Evolutionary conservation across 2,113 vertebrate genomes (phyloP).

Genomic region (Acanthochromis polyacanthus): DNA sequence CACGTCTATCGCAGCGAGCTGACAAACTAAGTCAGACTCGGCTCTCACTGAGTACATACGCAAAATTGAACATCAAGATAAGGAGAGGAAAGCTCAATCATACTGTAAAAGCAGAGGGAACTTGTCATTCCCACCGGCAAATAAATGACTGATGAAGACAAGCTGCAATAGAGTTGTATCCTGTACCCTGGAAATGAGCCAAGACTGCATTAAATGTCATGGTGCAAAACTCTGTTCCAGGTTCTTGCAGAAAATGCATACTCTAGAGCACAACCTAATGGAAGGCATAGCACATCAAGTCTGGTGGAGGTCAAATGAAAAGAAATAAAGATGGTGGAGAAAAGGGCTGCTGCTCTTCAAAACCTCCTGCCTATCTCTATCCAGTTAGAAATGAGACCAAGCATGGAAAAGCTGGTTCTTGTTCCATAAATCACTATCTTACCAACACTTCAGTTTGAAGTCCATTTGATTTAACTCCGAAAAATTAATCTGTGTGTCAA

Average conservation of each 20-base stretch:
- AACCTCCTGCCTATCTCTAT: too few species aligned
- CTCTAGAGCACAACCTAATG: neutral
- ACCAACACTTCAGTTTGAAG: too few species aligned
- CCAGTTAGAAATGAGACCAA: too few species aligned
- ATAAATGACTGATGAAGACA: slow-evolving; percentile 24
- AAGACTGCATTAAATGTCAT: neutral
- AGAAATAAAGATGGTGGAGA: neutral
- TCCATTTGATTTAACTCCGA: too few species aligned
- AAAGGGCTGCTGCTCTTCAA: neutral
- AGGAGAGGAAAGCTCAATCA: slow-evolving; percentile 22
- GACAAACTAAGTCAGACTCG: slow-evolving; percentile 8
- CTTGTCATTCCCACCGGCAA: neutral
- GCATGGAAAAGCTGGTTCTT: too few species aligned
- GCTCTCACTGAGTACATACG: neutral
- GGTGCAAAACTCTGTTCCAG: neutral
- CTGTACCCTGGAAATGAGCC: slow-evolving; percentile 8
- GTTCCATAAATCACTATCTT: too few species aligned
- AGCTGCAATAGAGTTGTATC: slow-evolving; percentile 8
- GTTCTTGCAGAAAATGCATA: neutral
- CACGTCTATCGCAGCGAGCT: slow-evolving; percentile 5
- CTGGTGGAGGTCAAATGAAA: neutral
- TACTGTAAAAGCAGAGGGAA: slow-evolving; percentile 1
- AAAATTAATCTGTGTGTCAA: too few species aligned
- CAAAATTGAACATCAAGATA: slow-evolving; percentile 33
- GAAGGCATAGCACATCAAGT: neutral